Percentiles rank a stretch among this genome's conserved stretches.
Conservation (phyloP, 2,888 invertebrate genomes). For the Pristionchus fissidentatus region DNA sequence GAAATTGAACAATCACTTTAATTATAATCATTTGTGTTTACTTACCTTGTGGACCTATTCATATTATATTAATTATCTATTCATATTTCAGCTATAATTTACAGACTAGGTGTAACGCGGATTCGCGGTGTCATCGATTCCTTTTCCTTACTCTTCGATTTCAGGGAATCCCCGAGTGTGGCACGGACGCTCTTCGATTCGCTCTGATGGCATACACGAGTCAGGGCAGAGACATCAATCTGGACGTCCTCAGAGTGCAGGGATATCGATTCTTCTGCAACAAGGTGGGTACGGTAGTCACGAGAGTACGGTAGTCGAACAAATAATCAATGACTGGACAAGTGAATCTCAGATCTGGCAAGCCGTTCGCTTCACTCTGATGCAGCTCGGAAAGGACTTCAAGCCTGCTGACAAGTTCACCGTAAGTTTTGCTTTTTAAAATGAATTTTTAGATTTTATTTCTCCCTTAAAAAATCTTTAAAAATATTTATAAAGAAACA, state of each 20-base stretch:
- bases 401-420: conserved; percentile 52
- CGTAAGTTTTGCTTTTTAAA: conserved; percentile 42
- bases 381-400: conserved; percentile 68
- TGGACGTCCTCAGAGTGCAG: conserved; percentile 93
- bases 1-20: no score
- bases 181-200: conserved; percentile 91
- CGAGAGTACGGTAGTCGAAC: not conserved
- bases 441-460: not conserved
- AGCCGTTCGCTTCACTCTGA: conserved; percentile 91
- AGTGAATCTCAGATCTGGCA: conserved; percentile 86
- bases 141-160: not conserved
- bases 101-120: no score
- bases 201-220: conserved; percentile 90
- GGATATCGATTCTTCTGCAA: conserved; percentile 75
- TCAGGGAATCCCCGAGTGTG: conserved; percentile 77
- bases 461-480: not conserved
- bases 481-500: no score
- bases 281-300: conserved; percentile 53
- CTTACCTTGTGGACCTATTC: not conserved
- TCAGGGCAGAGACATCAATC: conserved; percentile 92
- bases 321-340: not conserved
- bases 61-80: not conserved
- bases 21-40: not conserved
- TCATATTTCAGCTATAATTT: no score
- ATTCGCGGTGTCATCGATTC: not conserved